A percentile compares a stretch with the other conserved stretches of the same genome.
Conservation (phyloP, 2,113 vertebrate genomes). For the Penelope pileata region DNA sequence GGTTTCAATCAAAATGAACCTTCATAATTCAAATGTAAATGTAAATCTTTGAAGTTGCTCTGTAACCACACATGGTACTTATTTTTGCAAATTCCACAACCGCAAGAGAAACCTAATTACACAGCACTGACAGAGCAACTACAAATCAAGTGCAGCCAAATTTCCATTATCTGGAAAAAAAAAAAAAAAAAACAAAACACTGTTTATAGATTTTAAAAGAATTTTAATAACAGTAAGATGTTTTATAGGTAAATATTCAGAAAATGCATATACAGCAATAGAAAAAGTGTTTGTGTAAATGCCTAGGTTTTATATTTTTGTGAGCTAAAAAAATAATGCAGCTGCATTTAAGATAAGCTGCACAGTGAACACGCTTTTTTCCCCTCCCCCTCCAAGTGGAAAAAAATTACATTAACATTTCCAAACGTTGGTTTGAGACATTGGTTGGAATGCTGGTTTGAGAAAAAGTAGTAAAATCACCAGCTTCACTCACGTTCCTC, state of each 20-base stretch:
- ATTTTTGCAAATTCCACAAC: neutral
- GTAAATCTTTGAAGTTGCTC: neutral
- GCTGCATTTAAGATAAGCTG: neutral
- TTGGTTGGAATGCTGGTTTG: neutral
- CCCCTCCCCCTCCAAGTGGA: fast-evolving
- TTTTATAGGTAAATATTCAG: neutral
- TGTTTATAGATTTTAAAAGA: neutral
- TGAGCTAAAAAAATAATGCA: neutral
- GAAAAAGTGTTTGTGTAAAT: neutral
- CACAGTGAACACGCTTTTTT: neutral
- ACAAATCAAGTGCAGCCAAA: neutral
- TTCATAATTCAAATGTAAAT: neutral
- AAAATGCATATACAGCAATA: neutral
- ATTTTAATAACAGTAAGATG: neutral
- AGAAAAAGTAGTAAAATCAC: neutral
- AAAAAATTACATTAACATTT: neutral
- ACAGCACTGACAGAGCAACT: neutral
- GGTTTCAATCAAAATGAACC: neutral
- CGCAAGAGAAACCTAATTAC: neutral
- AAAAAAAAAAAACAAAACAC: neutral
- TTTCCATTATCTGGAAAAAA: neutral
- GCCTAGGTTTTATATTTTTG: neutral
- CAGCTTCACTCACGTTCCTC: neutral
- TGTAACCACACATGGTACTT: neutral
- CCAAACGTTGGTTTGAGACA: neutral